Evolutionary conservation across 2,797 vertebrate genomes (phyloP), one percentile per base, ranked within the genome.

Genomic region (Rhynchotus rufescens): DNA sequence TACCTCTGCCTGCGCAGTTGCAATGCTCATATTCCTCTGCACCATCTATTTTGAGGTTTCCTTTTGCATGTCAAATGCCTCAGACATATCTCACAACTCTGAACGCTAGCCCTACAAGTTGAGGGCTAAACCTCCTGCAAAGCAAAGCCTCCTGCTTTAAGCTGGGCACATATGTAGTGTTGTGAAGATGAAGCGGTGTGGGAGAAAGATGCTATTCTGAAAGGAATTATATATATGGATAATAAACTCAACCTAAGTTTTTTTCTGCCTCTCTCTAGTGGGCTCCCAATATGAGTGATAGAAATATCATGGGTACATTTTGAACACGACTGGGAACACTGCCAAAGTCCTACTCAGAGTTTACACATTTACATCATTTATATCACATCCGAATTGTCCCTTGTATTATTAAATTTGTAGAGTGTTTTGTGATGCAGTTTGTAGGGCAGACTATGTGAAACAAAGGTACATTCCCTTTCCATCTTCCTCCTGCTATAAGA

Each of bases 271-370:
- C 57, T 88, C 89, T 94, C 86, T 91, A 90, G 88, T 85, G 90
- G 68, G 72, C 92, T 95, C 75, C 95, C 85, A 93, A n/a, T 94
- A 96, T 77, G 82, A 68, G 88, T 96, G 92, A 92, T 65, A 94
- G 95, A 94, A 96, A 96, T 96, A 96, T 79, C 95, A 95, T 94
- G 90, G 94, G 93, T 93, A 94, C 94, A 96, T 96, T 96, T 93
- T 92, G 94, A 95, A 96, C 86, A 84, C 1, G 16, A 77, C 94
- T 95, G 93, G 94, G 94, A 95, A 87, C 60, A 65, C 83, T 67
- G 87, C 93, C 93, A 94, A 93, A 92, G 80, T 96, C 95, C 96
- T 95, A 96, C 95, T 94, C 90, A 95, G 89, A 93, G 87, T 94
- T 96, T 90, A 92, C 90, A 95, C 95, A 89, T 95, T 94, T 96